Conservation (phyloP, 2,113 vertebrate genomes). For the Hydrolagus affinis region DNA sequence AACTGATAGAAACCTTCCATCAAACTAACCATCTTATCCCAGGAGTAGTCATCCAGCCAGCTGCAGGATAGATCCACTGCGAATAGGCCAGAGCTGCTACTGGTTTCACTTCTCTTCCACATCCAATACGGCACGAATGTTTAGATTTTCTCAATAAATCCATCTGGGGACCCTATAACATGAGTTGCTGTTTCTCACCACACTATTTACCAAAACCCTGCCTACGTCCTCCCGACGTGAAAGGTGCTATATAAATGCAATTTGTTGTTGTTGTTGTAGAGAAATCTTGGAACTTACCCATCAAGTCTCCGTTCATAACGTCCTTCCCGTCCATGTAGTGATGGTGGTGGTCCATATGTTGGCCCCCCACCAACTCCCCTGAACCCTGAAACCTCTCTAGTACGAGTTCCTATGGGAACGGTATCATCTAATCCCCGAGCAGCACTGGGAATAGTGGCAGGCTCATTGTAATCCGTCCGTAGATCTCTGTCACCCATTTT, state of each 20-base stretch:
- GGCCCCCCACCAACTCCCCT: conserved; percentile 92
- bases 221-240: too few species aligned
- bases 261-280: too few species aligned
- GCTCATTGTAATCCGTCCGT: conserved; percentile 98
- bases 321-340: conserved; percentile 98
- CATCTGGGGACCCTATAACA: conserved; percentile 71
- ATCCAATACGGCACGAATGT: conserved; percentile 71
- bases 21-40: conserved; percentile 49
- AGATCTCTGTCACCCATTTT: conserved; percentile 99
- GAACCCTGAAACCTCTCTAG: conserved; percentile 98
- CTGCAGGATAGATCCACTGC: conserved; percentile 63
- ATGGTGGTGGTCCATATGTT: conserved; percentile 86
- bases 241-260: too few species aligned
- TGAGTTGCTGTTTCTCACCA: conserved; percentile 74
- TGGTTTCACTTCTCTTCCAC: conserved; percentile 65
- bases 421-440: conserved; percentile 95
- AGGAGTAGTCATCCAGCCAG: conserved; percentile 64
- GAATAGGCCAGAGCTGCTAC: conserved; percentile 64
- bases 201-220: conserved; percentile 76
- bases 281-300: conserved; percentile 81
- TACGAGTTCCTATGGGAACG: conserved; percentile 93
- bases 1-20: conserved; percentile 58
- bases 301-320: conserved; percentile 96
- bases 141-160: conserved; percentile 66
- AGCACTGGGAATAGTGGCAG: conserved; percentile 93